Evolutionary conservation across 2,797 vertebrate genomes (phyloP), one percentile per base, ranked within the genome.

Genomic region (Myotis vivesi): DNA sequence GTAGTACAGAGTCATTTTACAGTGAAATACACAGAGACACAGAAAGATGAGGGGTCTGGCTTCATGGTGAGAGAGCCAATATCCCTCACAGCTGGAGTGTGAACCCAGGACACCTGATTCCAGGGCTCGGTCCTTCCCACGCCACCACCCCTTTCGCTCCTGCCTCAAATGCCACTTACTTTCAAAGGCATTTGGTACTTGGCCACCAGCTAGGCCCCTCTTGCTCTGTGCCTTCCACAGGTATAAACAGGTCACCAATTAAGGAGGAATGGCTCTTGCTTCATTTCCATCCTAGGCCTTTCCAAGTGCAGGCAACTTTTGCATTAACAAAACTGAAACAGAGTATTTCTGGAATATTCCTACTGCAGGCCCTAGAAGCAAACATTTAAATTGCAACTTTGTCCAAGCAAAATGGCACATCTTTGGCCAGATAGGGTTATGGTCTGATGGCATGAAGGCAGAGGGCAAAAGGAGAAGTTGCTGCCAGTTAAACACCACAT

Each of bases 321-420:
- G 57, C 28, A 89, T 88, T 82, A 17, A 68, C 87, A 80, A 96
- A 86, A 55, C n/a, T 51, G 69, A 92, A 94, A 72, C 68, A 51
- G 73, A 93, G 13, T 83, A 72, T 80, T 83, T 91, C 81, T 86
- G 77, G 66, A 95, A 84, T 86, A 93, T 92, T 96, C 57, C 85
- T 80, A 76, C 7, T 79, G 20, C 15, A 80, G 41, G 36, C 57
- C 20, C 44, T 20, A 33, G 87, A 90, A 75, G 38, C 23, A 94
- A 94, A 90, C 77, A 94, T 57, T 95, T 92, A 94, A 94, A 94
- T 69, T 69, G 17, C 20, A 96, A 57, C 77, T 59, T 23, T 83
- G n/a, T 89, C 73, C 79, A 80, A 89, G 86, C 38, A 83, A 90
- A 87, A 95, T 23, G 82, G 77, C 75, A 94, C 81, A 71, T 76